A percentile compares a stretch with the other conserved stretches of the same genome.
phyloP scores from a whole-genome alignment of 2,888 invertebrate species.

The Acrobeloides nanus region DNA sequence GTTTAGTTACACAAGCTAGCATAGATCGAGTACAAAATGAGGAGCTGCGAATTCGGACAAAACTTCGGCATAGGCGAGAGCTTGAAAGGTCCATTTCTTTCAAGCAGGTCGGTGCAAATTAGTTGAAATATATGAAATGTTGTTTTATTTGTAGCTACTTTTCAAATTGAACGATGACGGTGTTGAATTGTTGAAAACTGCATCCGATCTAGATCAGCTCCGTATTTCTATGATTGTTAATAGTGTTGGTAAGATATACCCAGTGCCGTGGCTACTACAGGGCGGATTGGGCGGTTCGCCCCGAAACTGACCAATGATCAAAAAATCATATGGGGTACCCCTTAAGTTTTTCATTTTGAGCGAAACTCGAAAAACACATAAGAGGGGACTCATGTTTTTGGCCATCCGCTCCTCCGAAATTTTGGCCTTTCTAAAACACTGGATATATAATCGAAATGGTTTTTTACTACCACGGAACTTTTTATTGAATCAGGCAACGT shows the following conservation, averaged over 20 bases:
- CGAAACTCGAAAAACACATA: too few relatives aligned
- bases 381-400: too few relatives aligned
- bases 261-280: too few relatives aligned
- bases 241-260: constrained; percentile 18
- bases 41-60: constrained; percentile 36
- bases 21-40: constrained; percentile 29
- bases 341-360: too few relatives aligned
- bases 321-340: too few relatives aligned
- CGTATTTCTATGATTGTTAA: constrained; percentile 33
- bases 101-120: constrained; percentile 25
- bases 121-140: neutral
- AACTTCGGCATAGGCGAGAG: constrained; percentile 33
- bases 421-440: too few relatives aligned
- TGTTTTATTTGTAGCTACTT: constrained; percentile 30
- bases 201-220: constrained; percentile 22
- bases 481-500: too few relatives aligned
- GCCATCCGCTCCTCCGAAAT: too few relatives aligned
- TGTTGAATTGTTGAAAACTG: constrained; percentile 41
- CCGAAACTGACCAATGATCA: too few relatives aligned
- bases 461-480: too few relatives aligned
- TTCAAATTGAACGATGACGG: constrained; percentile 49
- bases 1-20: constrained; percentile 10
- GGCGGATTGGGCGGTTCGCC: too few relatives aligned
- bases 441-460: too few relatives aligned
- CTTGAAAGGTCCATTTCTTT: constrained; percentile 29